Evolutionary conservation across 2,113 vertebrate species (phyloP).

Genomic region (Hippocampus mohnikei): DNA sequence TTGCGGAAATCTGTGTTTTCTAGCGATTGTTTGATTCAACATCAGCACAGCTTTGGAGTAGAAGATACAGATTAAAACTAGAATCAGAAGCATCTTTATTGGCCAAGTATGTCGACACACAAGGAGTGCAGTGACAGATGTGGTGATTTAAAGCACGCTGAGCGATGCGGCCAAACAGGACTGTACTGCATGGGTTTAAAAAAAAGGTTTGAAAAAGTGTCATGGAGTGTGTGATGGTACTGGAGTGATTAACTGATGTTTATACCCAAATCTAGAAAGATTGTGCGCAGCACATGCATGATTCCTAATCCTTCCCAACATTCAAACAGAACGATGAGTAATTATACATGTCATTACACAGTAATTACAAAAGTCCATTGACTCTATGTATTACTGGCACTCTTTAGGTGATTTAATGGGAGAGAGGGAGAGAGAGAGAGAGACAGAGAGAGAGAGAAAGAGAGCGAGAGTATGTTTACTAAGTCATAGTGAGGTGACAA

Average conservation of each 20-base stretch:
- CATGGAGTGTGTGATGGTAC: background rate
- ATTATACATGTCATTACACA: background rate
- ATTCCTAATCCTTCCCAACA: background rate
- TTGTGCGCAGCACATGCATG: background rate
- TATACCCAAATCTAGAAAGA: background rate
- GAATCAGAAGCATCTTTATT: no score
- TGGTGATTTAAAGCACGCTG: no score
- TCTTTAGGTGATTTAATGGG: background rate
- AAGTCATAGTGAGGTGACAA: slow-evolving; percentile 25
- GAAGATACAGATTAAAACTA: no score
- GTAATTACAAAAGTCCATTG: background rate
- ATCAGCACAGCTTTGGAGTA: no score
- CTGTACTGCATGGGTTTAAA: no score
- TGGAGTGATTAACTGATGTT: background rate
- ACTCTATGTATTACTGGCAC: background rate
- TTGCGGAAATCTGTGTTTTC: no score
- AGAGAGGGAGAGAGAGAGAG: no score
- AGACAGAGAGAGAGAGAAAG: background rate
- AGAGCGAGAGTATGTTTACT: background rate
- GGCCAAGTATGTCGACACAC: no score
- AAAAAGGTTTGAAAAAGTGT: no score
- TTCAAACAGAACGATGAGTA: background rate
- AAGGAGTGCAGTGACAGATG: no score
- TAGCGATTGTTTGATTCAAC: no score
- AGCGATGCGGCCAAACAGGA: no score